A percentile compares a stretch with the other conserved stretches of the same genome.
Evolutionary conservation across 2,888 invertebrate genomes (phyloP).

Genomic region (Xanthorhoe spadicearia): DNA sequence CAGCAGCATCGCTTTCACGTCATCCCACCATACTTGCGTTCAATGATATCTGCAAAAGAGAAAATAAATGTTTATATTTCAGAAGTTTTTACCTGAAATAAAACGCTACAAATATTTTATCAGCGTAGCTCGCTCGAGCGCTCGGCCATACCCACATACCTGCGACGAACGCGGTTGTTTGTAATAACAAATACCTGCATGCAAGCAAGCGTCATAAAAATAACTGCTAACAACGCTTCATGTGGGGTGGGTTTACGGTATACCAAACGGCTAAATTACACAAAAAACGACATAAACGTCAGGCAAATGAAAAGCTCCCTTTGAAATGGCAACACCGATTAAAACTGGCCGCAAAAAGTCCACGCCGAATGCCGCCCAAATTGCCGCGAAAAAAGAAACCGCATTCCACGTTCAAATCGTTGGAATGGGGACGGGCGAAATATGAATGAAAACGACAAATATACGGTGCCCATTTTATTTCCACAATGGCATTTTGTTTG

Average conservation of each 20-base stretch:
- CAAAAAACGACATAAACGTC: slow-evolving; percentile 54
- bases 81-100: neutral
- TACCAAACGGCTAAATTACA: slow-evolving; percentile 37
- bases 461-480: slow-evolving; percentile 62
- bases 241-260: slow-evolving; percentile 20
- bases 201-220: slow-evolving; percentile 29
- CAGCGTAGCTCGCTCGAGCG: neutral
- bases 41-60: slow-evolving; percentile 63
- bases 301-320: slow-evolving; percentile 61
- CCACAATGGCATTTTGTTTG: slow-evolving; percentile 64
- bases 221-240: slow-evolving; percentile 22
- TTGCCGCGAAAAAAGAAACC: slow-evolving; percentile 71
- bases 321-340: slow-evolving; percentile 78
- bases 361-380: slow-evolving; percentile 66
- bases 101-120: slow-evolving; percentile 8
- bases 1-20: slow-evolving; percentile 80
- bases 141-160: slow-evolving; percentile 5
- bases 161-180: slow-evolving; percentile 4
- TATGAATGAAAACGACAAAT: slow-evolving; percentile 70
- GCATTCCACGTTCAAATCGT: slow-evolving; percentile 59
- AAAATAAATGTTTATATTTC: slow-evolving; percentile 13
- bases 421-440: slow-evolving; percentile 65
- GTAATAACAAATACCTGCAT: slow-evolving; percentile 28
- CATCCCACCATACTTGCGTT: slow-evolving; percentile 70
- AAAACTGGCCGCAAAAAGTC: slow-evolving; percentile 77